Base-by-base conservation (phyloP, 2,888 invertebrate genomes). In the Plemyria rubiginata region DNA sequence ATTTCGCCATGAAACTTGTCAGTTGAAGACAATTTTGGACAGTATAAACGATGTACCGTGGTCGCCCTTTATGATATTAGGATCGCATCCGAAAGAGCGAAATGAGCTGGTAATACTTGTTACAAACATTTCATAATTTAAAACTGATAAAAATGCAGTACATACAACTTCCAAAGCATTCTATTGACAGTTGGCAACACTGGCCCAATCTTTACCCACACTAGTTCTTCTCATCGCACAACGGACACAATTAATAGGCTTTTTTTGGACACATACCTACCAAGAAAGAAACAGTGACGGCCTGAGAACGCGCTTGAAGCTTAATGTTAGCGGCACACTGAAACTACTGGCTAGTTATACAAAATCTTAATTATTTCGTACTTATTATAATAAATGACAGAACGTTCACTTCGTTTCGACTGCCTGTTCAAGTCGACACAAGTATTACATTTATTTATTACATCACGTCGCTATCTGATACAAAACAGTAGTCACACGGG, bases 71-170 rank as follows among this genome's bases (percentile, higher is more conserved):
- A n/a, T 38, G 12, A 40, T 6, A 13, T 43, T 43, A 43, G 43
- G 13, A 15, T 15, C 40, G n/a, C 6, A 3, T 22, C 22, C 22
- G 40, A n/a, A 32, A 8, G 7, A 32, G 2, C n/a, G n/a, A 62
- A 70, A 74, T 49, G 45, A 28, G 67, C 73, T 41, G 66, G 9
- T 73, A 74, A 75, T 73, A 79, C 74, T 76, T 76, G 75, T 76
- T 70, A 76, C 69, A 67, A 66, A 45, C 15, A 28, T 46, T 61
- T 60, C 70, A 77, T 77, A 74, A 77, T 76, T 57, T 41, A 12
- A 66, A 72, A 75, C 48, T 49, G 56, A 56, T 72, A 70, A 70
- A 72, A 65, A 56, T 76, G 75, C 73, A 74, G 69, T 78, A 73
- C 73, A 75, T 22, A 56, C 13, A 54, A 41, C 16, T 60, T 53